Evolutionary conservation across 2,888 invertebrate species (phyloP).

Genomic region (Mimumesa dahlbomi): DNA sequence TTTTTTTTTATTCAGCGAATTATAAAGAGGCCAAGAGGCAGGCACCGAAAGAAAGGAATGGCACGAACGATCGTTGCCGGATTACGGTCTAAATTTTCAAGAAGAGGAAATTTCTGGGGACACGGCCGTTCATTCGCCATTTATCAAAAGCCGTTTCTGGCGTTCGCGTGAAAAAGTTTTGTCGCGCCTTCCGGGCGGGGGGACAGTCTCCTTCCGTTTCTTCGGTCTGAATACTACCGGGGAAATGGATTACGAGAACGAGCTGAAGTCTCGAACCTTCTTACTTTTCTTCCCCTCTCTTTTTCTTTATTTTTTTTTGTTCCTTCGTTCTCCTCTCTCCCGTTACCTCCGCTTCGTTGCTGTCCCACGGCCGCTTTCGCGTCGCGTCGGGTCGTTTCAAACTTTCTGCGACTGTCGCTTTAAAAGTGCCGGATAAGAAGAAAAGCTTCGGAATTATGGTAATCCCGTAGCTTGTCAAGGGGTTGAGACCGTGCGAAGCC

Average conservation of each 20-base stretch:
- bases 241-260: constrained; percentile 54
- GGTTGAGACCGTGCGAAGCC: constrained; percentile 19
- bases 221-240: constrained; percentile 23
- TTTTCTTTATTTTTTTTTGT: constrained; percentile 3
- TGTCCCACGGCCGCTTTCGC: constrained; percentile 8
- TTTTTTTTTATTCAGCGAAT: neutral
- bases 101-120: neutral
- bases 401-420: constrained; percentile 62
- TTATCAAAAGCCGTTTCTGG: constrained; percentile 49
- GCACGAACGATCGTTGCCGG: constrained; percentile 39
- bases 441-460: constrained; percentile 66
- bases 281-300: constrained; percentile 1
- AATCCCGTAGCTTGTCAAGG: constrained; percentile 58
- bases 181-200: constrained; percentile 31
- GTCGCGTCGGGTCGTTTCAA: constrained; percentile 37
- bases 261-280: constrained; percentile 32
- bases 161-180: constrained; percentile 39
- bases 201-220: constrained; percentile 28
- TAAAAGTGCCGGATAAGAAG: constrained; percentile 65
- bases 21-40: constrained; percentile 3
- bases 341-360: neutral
- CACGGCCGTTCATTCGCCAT: constrained; percentile 42
- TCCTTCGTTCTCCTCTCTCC: constrained; percentile 1
- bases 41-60: neutral
- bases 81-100: constrained; percentile 45